Base-by-base conservation (phyloP, 2,888 invertebrate genomes). In the Leptothorax acervorum region DNA sequence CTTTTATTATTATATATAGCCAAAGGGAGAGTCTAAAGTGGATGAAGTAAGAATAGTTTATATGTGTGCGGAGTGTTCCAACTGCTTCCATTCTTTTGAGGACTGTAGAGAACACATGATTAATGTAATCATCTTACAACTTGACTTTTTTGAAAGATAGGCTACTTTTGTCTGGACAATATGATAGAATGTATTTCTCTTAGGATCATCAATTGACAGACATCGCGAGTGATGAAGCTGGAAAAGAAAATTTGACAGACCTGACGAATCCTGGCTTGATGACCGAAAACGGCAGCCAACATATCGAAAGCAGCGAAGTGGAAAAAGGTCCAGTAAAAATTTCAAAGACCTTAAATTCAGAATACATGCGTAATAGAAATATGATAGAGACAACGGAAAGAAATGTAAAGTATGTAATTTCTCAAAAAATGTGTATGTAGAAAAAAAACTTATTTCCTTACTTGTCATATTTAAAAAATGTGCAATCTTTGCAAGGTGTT, bases 31-130 rank as follows among this genome's bases (percentile, higher is more conserved):
- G 53, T 82, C 86, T 57, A 88, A 86, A 82, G 84, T 89, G 18
- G 91, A 92, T 70, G 92, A 92, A 63, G 92, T 94, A 28, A 93
- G 93, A 86, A 88, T 94, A 48, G 88, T 95, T 70, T 96, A 95
- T 87, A 92, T 96, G 90, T 96, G 96, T 87, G 95, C 95, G 65
- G 95, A 95, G 88, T 96, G 96, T 91, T 95, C 95, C 48, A 93
- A 94, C 83, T 95, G 95, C 45, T 96, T 95, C 91, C 92, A 94
- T 51, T 95, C 95, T 39, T 94, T 95, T 83, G 95, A 95, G 79
- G 94, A 95, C 82, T 95, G 96, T 85, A 95, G 95, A 87, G 93
- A 95, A 81, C 96, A 96, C 89, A 96, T 96, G 96, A 95, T 96
- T 88, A 92, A 93, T 84, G 95, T 95, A 93, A 92, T 86, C 91